phyloP scores from a whole-genome alignment of 2,797 vertebrate genomes.

The Spinibarbus caldwelli region DNA sequence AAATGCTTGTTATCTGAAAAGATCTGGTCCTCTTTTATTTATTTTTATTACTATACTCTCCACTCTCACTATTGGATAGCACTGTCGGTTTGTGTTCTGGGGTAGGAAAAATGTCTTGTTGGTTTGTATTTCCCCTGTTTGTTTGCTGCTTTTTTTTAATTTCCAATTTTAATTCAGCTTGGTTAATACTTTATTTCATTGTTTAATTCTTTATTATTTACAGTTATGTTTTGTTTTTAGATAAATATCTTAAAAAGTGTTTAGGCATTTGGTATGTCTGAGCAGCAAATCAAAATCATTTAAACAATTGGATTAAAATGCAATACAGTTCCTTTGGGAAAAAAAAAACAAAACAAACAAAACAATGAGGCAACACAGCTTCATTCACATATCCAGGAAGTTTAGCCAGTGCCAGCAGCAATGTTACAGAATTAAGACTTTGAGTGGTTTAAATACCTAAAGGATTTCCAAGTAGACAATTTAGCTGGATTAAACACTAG shows the following conservation, averaged over 20 bases:
- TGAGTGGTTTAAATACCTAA: constrained; percentile 9
- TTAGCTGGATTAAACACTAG: neutral
- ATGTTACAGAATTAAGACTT: constrained; percentile 15
- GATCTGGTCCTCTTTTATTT: neutral
- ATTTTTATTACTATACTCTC: no score
- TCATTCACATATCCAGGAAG: constrained; percentile 5
- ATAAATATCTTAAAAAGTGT: neutral
- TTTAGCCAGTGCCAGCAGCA: neutral
- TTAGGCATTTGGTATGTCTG: neutral
- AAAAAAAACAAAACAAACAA: neutral
- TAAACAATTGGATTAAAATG: neutral
- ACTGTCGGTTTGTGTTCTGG: no score
- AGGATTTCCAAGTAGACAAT: neutral
- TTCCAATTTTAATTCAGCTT: neutral
- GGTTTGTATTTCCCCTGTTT: no score
- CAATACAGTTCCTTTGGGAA: neutral
- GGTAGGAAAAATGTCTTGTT: no score
- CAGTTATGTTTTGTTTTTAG: neutral
- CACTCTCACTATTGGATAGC: no score
- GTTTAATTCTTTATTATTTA: neutral
- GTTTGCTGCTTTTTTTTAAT: no score
- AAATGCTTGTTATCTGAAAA: neutral
- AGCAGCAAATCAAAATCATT: neutral
- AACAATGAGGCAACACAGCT: neutral
- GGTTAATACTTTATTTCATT: neutral